Evolutionary conservation across 35 echinoderm and acorn worm species (phyloP), one percentile per base, ranked within the genome.

Genomic region (Ptychodera flava): DNA sequence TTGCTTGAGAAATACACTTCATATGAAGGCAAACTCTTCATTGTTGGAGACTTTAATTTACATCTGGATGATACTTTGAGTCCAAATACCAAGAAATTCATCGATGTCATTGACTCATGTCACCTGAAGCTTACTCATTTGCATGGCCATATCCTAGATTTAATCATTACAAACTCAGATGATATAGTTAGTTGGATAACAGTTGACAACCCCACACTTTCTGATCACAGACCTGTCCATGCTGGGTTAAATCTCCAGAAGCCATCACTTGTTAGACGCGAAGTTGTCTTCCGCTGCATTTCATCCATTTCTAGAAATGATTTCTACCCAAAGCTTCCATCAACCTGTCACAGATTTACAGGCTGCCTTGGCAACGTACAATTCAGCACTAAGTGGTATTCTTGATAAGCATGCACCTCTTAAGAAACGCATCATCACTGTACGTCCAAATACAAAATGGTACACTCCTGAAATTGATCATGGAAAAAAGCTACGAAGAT

Each of bases 371-470:
- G 76, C 33, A 0, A 77, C 12, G 64, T 88, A 88, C 78, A n/a
- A n/a, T 78, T 77, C 45, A 34, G 36, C 79, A 34, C 29, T 88
- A n/a, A 30, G 29, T 36, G 78, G 80, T 29, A 33, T 78, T 29
- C 86, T 88, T 77, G 77, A 88, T 78, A 34, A 80, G 36, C 86
- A 81, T 80, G 78, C 86, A 32, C 78, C 86, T 15, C 77, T 78
- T 30, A 77, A 78, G 16, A 29, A 76, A 33, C 76, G 77, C 31
- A 78, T 36, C 80, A 80, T 34, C 1, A 77, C 2, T 88, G 34
- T 34, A 14, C 78, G 28, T 34, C 33, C 86, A 35, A 77, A 88
- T 30, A 34, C 86, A 30, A 76, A 0, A 31, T 80, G 75, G 86
- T 88, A 88, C 86, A 36, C 76, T 33, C 33, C 34, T 29, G 77